phyloP scores from a whole-genome alignment of 2,888 invertebrate species.

The Sceliomorpha sp. region DNA sequence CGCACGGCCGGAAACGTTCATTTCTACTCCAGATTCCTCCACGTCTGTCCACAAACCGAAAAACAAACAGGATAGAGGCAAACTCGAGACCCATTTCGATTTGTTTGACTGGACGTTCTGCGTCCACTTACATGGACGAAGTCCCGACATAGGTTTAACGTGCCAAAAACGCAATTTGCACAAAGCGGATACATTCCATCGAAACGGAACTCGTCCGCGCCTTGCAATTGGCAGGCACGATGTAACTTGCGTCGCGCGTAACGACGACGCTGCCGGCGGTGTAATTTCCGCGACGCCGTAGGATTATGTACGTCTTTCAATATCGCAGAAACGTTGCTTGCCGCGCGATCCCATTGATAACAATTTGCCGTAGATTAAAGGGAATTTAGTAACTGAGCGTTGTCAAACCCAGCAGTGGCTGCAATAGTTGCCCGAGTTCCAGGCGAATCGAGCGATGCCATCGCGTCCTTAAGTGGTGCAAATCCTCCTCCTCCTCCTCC shows the following conservation, averaged over 20 bases:
- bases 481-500: constrained; percentile 23
- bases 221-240: too few species aligned
- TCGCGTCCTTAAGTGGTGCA: constrained; percentile 18
- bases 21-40: constrained; percentile 1
- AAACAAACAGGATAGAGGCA: constrained; percentile 24
- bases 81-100: constrained; percentile 33
- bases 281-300: too few species aligned
- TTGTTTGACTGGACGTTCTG: constrained; percentile 21
- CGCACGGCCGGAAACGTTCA: background rate
- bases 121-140: constrained; percentile 43
- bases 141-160: constrained; percentile 49
- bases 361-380: constrained; percentile 43
- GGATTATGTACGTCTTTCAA: constrained; percentile 48
- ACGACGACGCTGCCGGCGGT: constrained; percentile 7
- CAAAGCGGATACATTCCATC: constrained; percentile 40
- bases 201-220: constrained; percentile 41
- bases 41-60: constrained; percentile 8
- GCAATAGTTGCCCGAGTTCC: constrained; percentile 8
- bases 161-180: constrained; percentile 49
- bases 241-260: constrained; percentile 39
- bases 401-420: constrained; percentile 38
- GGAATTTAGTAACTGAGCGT: constrained; percentile 31
- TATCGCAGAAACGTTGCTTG: constrained; percentile 36
- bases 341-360: constrained; percentile 40
- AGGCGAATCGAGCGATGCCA: constrained; percentile 13